These are phyloP conservation scores for Drosophila eugracilis DNA, from an alignment of 1,140 invertebrate species.

Conservation along the genomic window DNA sequence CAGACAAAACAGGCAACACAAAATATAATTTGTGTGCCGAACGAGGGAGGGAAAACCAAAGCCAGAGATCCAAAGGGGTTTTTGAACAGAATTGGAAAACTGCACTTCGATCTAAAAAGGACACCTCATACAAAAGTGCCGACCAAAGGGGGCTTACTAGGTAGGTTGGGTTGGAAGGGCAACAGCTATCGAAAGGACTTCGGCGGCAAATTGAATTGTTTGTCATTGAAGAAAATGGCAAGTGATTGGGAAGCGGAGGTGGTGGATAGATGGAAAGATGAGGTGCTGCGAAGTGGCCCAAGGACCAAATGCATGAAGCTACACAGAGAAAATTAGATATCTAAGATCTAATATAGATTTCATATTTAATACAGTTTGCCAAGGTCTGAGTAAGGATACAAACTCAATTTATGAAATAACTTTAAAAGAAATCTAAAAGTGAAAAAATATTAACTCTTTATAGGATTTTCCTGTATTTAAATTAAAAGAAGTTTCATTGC, in stretches of 20 bases:
- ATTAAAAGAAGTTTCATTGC: background rate
- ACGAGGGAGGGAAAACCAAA: conserved; percentile 5
- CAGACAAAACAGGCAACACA: background rate
- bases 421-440: no score
- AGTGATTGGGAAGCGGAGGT: conserved; percentile 2
- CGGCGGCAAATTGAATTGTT: conserved; percentile 75
- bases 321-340: background rate
- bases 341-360: no score
- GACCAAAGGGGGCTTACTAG: background rate
- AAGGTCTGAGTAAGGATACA: no score
- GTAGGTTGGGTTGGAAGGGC: no score
- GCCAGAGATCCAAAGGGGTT: conserved; percentile 8
- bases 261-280: conserved; percentile 2
- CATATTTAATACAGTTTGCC: no score
- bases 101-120: conserved; percentile 29
- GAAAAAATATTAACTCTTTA: no score
- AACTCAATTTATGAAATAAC: no score
- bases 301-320: conserved; percentile 29
- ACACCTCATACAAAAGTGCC: background rate
- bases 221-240: conserved; percentile 30
- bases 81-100: conserved; percentile 8
- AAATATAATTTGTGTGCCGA: conserved; percentile 2
- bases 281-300: conserved; percentile 30
- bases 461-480: no score
- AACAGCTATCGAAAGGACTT: conserved; percentile 23